Evolutionary conservation across 2,113 vertebrate species (phyloP).

Genomic region (Corythornis vintsioides): DNA sequence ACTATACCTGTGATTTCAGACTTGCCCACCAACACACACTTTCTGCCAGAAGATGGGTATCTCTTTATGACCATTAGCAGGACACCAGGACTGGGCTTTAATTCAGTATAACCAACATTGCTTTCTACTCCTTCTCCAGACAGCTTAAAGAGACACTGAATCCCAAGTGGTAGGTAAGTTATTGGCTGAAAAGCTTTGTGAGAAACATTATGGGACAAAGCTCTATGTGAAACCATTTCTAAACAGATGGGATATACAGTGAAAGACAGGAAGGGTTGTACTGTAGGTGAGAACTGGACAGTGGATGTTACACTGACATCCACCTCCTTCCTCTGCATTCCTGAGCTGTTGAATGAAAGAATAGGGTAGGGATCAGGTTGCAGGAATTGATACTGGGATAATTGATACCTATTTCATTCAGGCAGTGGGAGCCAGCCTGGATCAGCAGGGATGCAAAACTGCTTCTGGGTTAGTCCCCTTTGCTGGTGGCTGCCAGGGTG

Average conservation of each 20-base stretch:
- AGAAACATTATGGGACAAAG: neutral
- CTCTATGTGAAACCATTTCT: neutral
- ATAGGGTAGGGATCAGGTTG: neutral
- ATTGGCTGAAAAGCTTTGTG: neutral
- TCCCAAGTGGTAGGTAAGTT: neutral
- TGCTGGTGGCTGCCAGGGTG: neutral
- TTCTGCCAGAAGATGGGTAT: neutral
- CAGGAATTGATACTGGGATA: neutral
- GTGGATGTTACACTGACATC: neutral
- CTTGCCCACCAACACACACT: neutral
- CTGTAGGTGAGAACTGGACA: neutral
- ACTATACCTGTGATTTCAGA: accelerated
- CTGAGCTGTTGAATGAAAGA: neutral
- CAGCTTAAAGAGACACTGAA: neutral
- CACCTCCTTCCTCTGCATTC: neutral
- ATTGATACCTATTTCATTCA: neutral
- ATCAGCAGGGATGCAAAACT: neutral
- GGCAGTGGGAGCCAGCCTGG: neutral
- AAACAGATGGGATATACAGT: neutral
- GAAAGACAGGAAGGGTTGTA: neutral
- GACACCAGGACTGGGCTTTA: neutral
- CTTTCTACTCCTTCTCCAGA: neutral
- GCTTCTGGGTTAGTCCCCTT: neutral
- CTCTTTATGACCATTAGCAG: neutral
- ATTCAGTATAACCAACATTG: neutral